These are phyloP conservation scores for Cephalopholis sonnerati DNA, from an alignment of 2,113 vertebrate species.

Conservation along the genomic window DNA sequence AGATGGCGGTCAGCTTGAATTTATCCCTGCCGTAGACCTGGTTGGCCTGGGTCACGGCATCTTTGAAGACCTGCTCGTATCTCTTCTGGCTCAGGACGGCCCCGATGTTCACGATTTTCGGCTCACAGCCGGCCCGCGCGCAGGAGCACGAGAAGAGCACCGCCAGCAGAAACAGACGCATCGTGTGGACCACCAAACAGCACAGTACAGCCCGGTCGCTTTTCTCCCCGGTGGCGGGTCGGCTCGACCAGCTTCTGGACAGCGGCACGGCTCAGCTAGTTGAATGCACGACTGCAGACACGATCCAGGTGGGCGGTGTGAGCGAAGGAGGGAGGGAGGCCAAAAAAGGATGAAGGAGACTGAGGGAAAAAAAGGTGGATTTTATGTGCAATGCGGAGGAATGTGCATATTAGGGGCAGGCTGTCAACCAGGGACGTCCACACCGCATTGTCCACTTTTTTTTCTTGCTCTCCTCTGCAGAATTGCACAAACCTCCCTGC, in stretches of 20 bases:
- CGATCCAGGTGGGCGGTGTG: slow-evolving; percentile 67
- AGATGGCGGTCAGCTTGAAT: slow-evolving; percentile 97
- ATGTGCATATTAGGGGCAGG: slow-evolving; percentile 66
- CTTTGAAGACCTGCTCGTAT: slow-evolving; percentile 96
- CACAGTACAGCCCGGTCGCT: slow-evolving; percentile 68
- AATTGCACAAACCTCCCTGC: slow-evolving; percentile 12
- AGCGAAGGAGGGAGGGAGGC: slow-evolving; percentile 26
- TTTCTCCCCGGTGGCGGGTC: slow-evolving; percentile 69
- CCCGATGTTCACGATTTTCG: slow-evolving; percentile 96
- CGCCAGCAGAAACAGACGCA: slow-evolving; percentile 90
- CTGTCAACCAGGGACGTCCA: slow-evolving; percentile 28
- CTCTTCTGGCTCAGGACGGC: slow-evolving; percentile 97
- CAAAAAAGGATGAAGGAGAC: not conserved
- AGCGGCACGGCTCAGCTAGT: slow-evolving; percentile 66
- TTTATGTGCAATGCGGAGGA: slow-evolving; percentile 81
- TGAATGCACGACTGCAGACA: slow-evolving; percentile 32
- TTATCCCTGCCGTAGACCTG: slow-evolving; percentile 95
- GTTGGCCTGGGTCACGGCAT: slow-evolving; percentile 95
- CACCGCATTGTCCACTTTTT: slow-evolving; percentile 52
- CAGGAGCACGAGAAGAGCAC: slow-evolving; percentile 93
- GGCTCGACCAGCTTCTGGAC: slow-evolving; percentile 66
- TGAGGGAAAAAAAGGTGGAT: slow-evolving; percentile 40
- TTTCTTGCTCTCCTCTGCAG: slow-evolving; percentile 28
- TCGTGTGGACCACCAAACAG: slow-evolving; percentile 72
- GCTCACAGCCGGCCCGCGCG: slow-evolving; percentile 93